Evolutionary conservation across 2,113 vertebrate species (phyloP), one percentile per base, ranked within the genome.

Genomic region (Physeter macrocephalus): DNA sequence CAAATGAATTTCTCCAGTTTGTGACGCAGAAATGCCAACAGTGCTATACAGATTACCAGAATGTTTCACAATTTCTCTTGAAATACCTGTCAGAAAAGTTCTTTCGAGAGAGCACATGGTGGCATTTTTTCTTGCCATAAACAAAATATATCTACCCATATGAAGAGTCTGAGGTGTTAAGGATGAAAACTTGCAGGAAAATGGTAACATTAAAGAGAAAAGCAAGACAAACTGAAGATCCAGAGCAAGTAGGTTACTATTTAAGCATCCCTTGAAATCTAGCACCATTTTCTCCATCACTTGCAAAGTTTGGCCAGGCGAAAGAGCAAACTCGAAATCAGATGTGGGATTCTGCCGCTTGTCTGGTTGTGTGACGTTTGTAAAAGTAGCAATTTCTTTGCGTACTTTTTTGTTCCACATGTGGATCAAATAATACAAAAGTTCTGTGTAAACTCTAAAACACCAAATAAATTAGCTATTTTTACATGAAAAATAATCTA

Each of bases 81-180:
- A 94, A 96, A 93, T 95, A 93, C 87, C 67, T 97, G 74, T 88
- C 41, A 93, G 61, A 66, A 97, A 59, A 82, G 41, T 84, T 96
- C 88, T 78, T 80, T 81, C 43, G 43, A 72, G 52, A 85, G 77
- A 95, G 69, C 46, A 89, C 67, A 90, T 89, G 82, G 86, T 93
- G 89, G 82, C 78, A 93, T 95, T 96, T 96, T 95, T 96, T 72
- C 93, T 94, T 94, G 93, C 62, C 74, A 57, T 94, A 81, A 95
- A 85, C 92, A 98, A 95, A 94, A 77, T 90, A 1, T 27, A 91
- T 83, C 59, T 74, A n/a, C 46, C 31, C 85, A 80, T 52, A 81
- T 46, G 82, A 96, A 52, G 46, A 89, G 6, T 21, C 41, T 94
- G 82, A 93, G 10, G 64, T 82, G 88, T 82, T 92, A 94, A 75